Conservation (phyloP, 1,140 invertebrate genomes). For the Trypoxylus dichotomus region DNA sequence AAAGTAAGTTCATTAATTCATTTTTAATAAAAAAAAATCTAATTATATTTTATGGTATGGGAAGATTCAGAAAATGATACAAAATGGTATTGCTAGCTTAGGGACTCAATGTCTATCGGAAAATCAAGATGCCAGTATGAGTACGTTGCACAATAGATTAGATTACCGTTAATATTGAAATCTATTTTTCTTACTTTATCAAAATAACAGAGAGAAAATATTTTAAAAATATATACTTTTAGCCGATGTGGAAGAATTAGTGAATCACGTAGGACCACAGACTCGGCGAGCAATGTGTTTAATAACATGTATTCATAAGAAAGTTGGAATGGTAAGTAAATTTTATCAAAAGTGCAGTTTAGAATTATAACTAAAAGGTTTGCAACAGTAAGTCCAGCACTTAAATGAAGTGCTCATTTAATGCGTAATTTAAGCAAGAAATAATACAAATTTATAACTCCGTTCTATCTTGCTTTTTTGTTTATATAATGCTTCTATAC, state of each 20-base stretch:
- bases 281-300: not conserved
- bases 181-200: not conserved
- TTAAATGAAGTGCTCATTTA: not conserved
- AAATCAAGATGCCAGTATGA: not conserved
- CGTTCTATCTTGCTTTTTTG: too few species aligned
- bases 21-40: too few species aligned
- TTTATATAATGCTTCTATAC: too few species aligned
- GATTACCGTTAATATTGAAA: not conserved
- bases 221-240: not conserved
- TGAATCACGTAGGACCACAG: not conserved
- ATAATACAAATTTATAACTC: too few species aligned
- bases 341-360: too few species aligned
- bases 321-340: not conserved
- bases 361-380: too few species aligned
- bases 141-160: not conserved
- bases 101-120: not conserved
- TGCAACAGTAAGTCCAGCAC: too few species aligned
- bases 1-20: too few species aligned
- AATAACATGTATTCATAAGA: not conserved
- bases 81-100: not conserved
- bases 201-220: not conserved
- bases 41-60: not conserved
- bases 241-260: not conserved
- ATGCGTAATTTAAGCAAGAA: not conserved
- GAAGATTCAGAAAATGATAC: not conserved